Percentiles rank a stretch among this genome's conserved stretches.
Conservation (phyloP, 2,888 invertebrate species). For the Protodeltote pygarga region DNA sequence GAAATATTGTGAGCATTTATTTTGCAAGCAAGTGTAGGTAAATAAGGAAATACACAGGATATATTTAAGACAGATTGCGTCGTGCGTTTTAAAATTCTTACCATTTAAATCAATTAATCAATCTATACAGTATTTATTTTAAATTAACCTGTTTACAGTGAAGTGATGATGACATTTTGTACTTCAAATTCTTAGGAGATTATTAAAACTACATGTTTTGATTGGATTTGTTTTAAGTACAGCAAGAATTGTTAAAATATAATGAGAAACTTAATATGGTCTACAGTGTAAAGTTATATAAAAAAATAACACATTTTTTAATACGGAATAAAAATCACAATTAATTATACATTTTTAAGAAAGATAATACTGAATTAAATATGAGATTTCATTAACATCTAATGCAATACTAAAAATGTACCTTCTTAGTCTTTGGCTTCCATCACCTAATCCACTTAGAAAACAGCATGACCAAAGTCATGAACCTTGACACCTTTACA, state of each 20-base stretch:
- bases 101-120: slow-evolving; percentile 13
- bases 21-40: slow-evolving; percentile 59
- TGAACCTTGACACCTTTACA: too few species aligned
- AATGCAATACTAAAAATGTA: too few species aligned
- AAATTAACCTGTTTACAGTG: slow-evolving; percentile 31
- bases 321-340: too few species aligned
- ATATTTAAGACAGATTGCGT: slow-evolving; percentile 17
- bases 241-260: not conserved
- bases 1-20: slow-evolving; percentile 8
- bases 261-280: not conserved
- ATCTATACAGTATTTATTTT: slow-evolving; percentile 9
- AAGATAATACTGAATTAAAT: too few species aligned
- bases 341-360: too few species aligned
- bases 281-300: not conserved
- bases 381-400: too few species aligned
- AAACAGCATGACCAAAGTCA: too few species aligned
- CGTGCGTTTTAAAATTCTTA: slow-evolving; percentile 35
- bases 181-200: slow-evolving; percentile 66
- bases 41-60: slow-evolving; percentile 59
- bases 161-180: slow-evolving; percentile 63
- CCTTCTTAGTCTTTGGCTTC: too few species aligned
- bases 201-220: slow-evolving; percentile 32
- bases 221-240: slow-evolving; percentile 40
- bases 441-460: too few species aligned
- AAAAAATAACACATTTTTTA: too few species aligned